Evolutionary conservation across 2,888 invertebrate genomes (phyloP).

Genomic region (Fragum whitleyi): DNA sequence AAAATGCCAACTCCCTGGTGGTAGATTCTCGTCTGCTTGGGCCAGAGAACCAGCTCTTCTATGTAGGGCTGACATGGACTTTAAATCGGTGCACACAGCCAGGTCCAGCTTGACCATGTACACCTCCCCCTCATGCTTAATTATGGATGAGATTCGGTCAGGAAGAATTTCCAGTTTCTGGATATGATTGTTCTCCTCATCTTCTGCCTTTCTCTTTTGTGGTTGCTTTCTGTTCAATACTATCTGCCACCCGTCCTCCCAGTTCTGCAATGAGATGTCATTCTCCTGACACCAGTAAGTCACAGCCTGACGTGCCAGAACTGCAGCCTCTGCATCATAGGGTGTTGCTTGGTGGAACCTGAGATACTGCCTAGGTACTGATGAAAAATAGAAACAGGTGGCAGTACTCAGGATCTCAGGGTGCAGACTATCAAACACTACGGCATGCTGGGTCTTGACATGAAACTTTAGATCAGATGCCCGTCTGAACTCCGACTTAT

Average conservation of each 20-base stretch:
- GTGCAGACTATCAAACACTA: not conserved
- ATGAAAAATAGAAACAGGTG: not conserved
- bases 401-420: not conserved
- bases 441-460: not conserved
- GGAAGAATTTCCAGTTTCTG: not conserved
- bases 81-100: not conserved
- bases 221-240: not conserved
- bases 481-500: not conserved
- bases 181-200: not conserved
- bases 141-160: not conserved
- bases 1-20: not conserved
- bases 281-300: too few relatives aligned
- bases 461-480: not conserved
- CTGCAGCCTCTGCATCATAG: not conserved
- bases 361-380: not conserved
- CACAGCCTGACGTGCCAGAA: not conserved
- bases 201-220: not conserved
- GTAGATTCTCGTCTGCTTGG: not conserved
- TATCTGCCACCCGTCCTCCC: not conserved
- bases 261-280: not conserved
- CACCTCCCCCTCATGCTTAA: not conserved
- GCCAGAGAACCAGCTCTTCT: conserved; percentile 3
- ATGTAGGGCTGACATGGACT: not conserved
- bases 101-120: conserved; percentile 4
- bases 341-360: not conserved